phyloP scores from a whole-genome alignment of 2,888 invertebrate species.

The Eugnorisma glareosa region DNA sequence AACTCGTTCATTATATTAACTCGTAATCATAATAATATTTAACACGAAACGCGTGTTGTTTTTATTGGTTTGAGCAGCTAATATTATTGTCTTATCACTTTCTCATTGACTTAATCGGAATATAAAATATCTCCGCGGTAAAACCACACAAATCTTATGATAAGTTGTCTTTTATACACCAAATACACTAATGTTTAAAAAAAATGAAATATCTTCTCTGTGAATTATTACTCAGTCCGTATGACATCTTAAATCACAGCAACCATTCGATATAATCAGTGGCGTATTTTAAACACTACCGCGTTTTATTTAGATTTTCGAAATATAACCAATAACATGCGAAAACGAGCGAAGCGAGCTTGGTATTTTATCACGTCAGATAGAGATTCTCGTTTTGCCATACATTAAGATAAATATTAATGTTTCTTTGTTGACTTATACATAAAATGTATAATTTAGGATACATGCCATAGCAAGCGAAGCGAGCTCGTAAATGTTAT shows the following conservation, averaged over 20 bases:
- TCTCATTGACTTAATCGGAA: background rate
- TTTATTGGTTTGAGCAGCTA: background rate
- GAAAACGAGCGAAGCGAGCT: background rate
- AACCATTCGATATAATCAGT: background rate
- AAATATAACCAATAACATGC: background rate
- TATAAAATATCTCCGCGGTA: conserved; percentile 24
- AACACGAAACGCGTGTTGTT: conserved; percentile 12
- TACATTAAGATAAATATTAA: background rate
- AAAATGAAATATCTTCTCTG: background rate
- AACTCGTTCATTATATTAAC: conserved; percentile 1
- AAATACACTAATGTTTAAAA: background rate
- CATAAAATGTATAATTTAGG: background rate
- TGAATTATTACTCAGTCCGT: background rate
- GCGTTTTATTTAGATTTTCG: background rate
- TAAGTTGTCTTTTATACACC: background rate
- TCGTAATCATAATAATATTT: conserved; percentile 22
- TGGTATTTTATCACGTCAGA: background rate
- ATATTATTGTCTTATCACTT: conserved; percentile 1
- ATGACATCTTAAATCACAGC: background rate
- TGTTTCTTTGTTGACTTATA: background rate
- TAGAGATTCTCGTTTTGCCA: background rate
- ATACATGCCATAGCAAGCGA: background rate
- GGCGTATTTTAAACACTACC: background rate
- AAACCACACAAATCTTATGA: conserved; percentile 19
- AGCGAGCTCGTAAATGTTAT: background rate